Evolutionary conservation across 64 coral and sea anemone genomes (phyloP).

Genomic region (Stylophora pistillata): DNA sequence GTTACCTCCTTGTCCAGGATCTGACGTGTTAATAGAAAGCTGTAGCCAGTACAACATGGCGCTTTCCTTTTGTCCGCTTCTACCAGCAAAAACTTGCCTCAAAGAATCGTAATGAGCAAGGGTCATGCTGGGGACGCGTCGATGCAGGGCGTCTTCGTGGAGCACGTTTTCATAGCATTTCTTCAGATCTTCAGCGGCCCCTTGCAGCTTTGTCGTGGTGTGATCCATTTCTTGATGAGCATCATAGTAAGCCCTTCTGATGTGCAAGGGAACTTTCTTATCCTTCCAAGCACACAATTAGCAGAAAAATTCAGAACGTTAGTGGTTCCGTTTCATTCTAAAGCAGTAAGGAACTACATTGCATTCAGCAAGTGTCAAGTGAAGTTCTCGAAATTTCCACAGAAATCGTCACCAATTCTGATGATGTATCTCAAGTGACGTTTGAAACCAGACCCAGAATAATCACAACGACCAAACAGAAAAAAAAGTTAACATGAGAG

Average conservation of each 20-base stretch:
- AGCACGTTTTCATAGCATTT: conserved; percentile 77
- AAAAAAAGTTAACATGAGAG: no score
- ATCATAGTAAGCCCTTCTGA: conserved; percentile 63
- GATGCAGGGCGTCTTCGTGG: conserved; percentile 50
- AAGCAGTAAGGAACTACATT: neutral
- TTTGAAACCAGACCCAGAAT: no score
- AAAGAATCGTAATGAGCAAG: conserved; percentile 16
- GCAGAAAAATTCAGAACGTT: neutral
- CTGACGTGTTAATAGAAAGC: neutral
- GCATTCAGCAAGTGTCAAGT: no score
- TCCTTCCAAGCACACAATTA: neutral
- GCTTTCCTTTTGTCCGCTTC: neutral
- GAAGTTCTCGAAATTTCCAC: no score
- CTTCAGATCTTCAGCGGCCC: conserved; percentile 62
- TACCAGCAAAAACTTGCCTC: neutral
- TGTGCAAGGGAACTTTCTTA: conserved; percentile 45
- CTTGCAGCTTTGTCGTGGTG: conserved; percentile 59
- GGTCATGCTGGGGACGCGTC: conserved; percentile 32
- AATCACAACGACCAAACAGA: no score
- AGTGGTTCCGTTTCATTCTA: neutral
- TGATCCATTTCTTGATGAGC: conserved; percentile 57
- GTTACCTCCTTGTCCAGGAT: neutral
- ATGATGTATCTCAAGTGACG: no score
- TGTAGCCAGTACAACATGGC: conserved; percentile 11
- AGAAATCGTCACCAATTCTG: no score